Base-by-base conservation (phyloP, 2,888 invertebrate genomes). In the Leucophenga maculata region DNA sequence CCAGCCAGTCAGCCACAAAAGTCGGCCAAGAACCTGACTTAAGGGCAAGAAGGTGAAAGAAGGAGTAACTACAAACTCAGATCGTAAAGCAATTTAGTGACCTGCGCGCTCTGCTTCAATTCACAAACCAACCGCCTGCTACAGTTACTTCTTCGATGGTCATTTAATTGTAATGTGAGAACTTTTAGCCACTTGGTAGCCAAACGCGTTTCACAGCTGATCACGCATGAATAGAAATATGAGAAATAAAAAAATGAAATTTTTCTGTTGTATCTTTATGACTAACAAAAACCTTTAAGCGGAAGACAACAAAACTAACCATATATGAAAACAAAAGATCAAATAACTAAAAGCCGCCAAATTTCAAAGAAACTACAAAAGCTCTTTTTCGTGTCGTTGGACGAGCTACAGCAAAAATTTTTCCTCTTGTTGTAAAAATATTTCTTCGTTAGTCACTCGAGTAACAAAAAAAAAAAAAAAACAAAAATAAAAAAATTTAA, bases 281-380 rank as follows among this genome's bases (percentile, higher is more conserved):
- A 81, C 78, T 79, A 78, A 82, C 72, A 59, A 55, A 55, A 52
- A 52, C 52, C 71, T 74, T 72, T 74, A 76, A 74, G 77, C 80
- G 76, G 78, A 80, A 80, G 81, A 80, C 22, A 68, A 64, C 62
- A 44, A 68, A 76, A 71, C 65, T 32, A 22, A 69, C 13, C 22
- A 66, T 39, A 57, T 69, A 73, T 76, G 76, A 16, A 54, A 20
- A 67, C 55, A 67, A 79, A 78, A 84, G 85, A 85, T 83, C 83
- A 83, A 83, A 85, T 78, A 74, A 76, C 74, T 32, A 70, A 78
- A 82, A 75, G 84, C 83, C 83, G 83, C 80, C 75, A 74, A 82
- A 85, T 77, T 82, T 83, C 85, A 85, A 83, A 75, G 78, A 81
- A 81, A 81, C 84, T 50, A 82, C 82, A 82, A 83, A 83, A 83